Evolutionary conservation across 2,888 invertebrate genomes (phyloP), one percentile per base, ranked within the genome.

Genomic region (Tipula unca): DNA sequence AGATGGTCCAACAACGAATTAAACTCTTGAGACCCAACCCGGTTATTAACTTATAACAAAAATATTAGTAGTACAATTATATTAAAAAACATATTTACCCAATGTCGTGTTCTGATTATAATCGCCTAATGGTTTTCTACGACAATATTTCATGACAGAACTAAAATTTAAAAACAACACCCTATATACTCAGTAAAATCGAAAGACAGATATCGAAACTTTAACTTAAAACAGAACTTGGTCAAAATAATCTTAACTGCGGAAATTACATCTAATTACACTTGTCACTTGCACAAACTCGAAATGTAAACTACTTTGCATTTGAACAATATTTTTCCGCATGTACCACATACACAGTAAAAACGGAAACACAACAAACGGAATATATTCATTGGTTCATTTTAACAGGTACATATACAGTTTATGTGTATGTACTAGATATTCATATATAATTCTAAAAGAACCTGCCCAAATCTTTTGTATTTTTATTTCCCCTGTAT

Each of bases 391-490:
- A 69, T 69, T 69, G 69, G 69, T 69, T 8, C 69, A 8, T 25
- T 25, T 0, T 8, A 8, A 25, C 69, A 69, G 69, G 69, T 69
- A 69, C 69, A 69, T 25, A 25, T 3, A 25, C 14, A 69, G 14
- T 48, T 10, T 39, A 48, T 17, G 14, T 14, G 13, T n/a, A 32
- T 32, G 6, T 6, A 32, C 4, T 32, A 32, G 6, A 32, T 32
- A 6, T 32, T 32, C 32, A 2, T 17, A 17, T 48, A 48, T 17
- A 48, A 48, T 48, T 48, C 5, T 48, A 48, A 69, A 69, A 69
- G 69, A 69, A 69, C 69, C 69, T 69, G 69, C 69, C 69, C 69
- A 69, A 69, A 69, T 69, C 69, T 69, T 69, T 69, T 69, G 69
- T 69, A 69, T 69, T 69, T 69, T 25, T 69, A 69, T 69, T 25